These are phyloP conservation scores for Premnoplex brunnescens DNA, from an alignment of 2,797 vertebrate genomes.

Conservation along the genomic window DNA sequence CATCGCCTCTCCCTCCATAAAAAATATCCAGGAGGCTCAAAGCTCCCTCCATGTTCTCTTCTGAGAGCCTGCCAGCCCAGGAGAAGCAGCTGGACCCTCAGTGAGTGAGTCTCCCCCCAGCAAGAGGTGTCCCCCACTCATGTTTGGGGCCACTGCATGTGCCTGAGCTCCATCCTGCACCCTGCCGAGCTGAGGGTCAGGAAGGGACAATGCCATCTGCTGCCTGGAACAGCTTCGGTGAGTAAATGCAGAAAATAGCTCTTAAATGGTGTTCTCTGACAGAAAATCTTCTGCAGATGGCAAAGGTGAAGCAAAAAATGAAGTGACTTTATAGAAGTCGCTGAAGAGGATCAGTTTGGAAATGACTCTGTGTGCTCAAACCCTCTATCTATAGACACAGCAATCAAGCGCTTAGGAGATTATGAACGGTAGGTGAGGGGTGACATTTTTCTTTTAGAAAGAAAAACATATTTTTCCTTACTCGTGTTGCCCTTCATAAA, in stretches of 20 bases:
- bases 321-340: neutral
- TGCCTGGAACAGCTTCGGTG: neutral
- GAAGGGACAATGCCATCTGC: rapidly evolving
- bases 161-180: rapidly evolving
- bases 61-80: neutral
- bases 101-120: neutral
- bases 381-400: neutral
- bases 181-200: neutral
- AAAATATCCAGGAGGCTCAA: neutral
- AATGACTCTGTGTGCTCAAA: neutral
- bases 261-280: neutral
- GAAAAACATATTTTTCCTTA: neutral
- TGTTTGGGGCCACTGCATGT: no score
- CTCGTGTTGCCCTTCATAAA: neutral
- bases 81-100: neutral
- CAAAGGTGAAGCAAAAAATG: constrained; percentile 6
- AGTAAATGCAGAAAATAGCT: neutral
- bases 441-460: constrained; percentile 1
- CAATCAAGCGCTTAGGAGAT: constrained; percentile 24
- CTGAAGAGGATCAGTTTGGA: neutral
- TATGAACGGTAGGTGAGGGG: neutral
- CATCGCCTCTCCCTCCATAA: neutral
- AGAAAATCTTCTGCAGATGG: neutral
- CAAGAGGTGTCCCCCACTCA: rapidly evolving
- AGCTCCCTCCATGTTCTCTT: neutral